Base-by-base conservation (phyloP, 2,888 invertebrate species). In the Podotricha telesiphe region DNA sequence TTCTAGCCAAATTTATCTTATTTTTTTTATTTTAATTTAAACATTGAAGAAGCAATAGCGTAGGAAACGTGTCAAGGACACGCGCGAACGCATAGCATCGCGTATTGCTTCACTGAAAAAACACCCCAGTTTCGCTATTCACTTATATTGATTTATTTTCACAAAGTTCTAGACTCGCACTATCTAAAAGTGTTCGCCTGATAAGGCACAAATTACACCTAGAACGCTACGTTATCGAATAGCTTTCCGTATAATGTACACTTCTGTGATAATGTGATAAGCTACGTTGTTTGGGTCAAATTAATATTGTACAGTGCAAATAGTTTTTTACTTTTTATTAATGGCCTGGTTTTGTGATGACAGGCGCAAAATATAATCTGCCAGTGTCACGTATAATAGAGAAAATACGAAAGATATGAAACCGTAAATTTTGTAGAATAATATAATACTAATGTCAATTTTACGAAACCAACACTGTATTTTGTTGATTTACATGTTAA, bases 201-300 rank as follows among this genome's bases (percentile, higher is more conserved):
- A 62, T 62, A 62, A 48, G 62, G 8, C 13, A 10, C 47, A 62
- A n/a, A 47, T 64, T 50, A 56, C 42, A 40, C 15, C 50, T 56
- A 56, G 20, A 68, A 55, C 42, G 64, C 58, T 34, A 19, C 45
- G 58, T 58, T 64, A 64, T 68, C 64, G 42, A 51, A 61, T 45
- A 28, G 11, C 47, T 42, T 58, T 64, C 64, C 42, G 50, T 19
- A 58, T 56, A n/a, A n/a, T n/a, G n/a, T 64, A 37, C 56, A 56
- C 56, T 11, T 28, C 37, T 56, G 34, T 34, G 68, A 63, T 68
- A 63, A 56, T 53, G 20, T 42, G 22, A 48, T 20, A 48, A 50
- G n/a, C n/a, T 42, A 22, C 8, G 15, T 22, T 59, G 20, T 42
- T 42, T 42, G 5, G 15, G 10, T 59, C 40, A n/a, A 15, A n/a